These are phyloP conservation scores for Platorchestia sp. DNA, from an alignment of 1,140 invertebrate species.

Conservation along the genomic window DNA sequence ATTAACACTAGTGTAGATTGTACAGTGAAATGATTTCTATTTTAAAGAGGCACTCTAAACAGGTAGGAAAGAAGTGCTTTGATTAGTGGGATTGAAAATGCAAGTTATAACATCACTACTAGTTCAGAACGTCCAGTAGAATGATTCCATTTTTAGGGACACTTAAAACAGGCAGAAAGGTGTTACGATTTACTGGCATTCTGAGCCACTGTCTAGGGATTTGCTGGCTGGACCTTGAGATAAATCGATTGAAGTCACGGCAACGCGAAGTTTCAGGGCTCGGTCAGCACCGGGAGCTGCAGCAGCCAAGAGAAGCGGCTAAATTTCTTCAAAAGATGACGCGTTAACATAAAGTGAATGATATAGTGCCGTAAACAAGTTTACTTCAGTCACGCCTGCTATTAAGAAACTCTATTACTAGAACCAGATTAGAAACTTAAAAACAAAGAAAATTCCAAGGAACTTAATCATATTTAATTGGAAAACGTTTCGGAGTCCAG, in stretches of 20 bases:
- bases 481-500: too few relatives aligned
- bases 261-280: neutral
- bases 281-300: neutral
- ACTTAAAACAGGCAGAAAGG: neutral
- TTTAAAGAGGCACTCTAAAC: neutral
- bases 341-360: neutral
- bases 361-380: neutral
- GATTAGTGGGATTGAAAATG: too few relatives aligned
- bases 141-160: neutral
- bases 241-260: neutral
- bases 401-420: too few relatives aligned
- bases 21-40: neutral
- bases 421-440: too few relatives aligned
- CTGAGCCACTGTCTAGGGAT: neutral
- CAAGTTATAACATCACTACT: neutral
- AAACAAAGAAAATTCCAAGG: too few relatives aligned
- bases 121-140: neutral
- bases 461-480: too few relatives aligned
- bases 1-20: neutral
- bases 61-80: neutral
- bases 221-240: neutral
- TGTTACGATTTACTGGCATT: neutral
- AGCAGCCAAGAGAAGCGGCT: neutral
- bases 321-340: neutral
- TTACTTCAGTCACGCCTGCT: too few relatives aligned